phyloP scores from a whole-genome alignment of 2,113 vertebrate species.

The Forbesichthys papilliferus region DNA sequence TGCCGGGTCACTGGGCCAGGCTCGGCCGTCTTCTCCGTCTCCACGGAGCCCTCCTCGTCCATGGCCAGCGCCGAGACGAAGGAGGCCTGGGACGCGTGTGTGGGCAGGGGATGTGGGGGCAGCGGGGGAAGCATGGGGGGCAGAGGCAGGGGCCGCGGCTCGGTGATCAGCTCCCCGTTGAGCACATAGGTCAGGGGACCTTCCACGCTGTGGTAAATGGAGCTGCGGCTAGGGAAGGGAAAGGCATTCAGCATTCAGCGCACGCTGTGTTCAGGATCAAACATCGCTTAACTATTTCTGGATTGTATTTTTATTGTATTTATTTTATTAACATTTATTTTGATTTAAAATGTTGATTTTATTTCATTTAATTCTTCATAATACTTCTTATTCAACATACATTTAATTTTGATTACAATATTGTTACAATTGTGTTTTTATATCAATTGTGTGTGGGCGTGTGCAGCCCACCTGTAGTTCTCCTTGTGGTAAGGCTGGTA shows the following conservation, averaged over 20 bases:
- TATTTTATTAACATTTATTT: too few species aligned
- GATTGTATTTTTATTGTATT: too few species aligned
- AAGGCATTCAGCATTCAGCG: not conserved
- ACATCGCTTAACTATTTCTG: too few species aligned
- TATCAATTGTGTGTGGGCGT: not conserved
- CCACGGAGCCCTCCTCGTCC: constrained; percentile 88
- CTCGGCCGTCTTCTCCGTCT: constrained; percentile 83
- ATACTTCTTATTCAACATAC: too few species aligned
- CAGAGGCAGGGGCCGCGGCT: constrained; percentile 79
- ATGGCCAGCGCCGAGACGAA: constrained; percentile 94
- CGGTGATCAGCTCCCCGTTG: constrained; percentile 82
- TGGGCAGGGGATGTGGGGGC: constrained; percentile 78
- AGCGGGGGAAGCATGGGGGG: constrained; percentile 57
- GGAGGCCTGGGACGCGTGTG: constrained; percentile 92
- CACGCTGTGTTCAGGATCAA: not conserved
- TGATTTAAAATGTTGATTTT: not conserved
- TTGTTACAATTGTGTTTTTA: too few species aligned
- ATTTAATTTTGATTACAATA: too few species aligned
- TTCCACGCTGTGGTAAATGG: constrained; percentile 96
- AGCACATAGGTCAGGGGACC: constrained; percentile 85
- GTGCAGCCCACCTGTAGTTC: constrained; percentile 59
- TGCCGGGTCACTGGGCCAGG: constrained; percentile 84
- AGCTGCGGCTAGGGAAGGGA: constrained; percentile 76
- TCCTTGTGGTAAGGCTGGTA: constrained; percentile 80
- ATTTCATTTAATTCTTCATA: not conserved